phyloP scores from a whole-genome alignment of 2,797 vertebrate species.

The Choloepus didactylus region DNA sequence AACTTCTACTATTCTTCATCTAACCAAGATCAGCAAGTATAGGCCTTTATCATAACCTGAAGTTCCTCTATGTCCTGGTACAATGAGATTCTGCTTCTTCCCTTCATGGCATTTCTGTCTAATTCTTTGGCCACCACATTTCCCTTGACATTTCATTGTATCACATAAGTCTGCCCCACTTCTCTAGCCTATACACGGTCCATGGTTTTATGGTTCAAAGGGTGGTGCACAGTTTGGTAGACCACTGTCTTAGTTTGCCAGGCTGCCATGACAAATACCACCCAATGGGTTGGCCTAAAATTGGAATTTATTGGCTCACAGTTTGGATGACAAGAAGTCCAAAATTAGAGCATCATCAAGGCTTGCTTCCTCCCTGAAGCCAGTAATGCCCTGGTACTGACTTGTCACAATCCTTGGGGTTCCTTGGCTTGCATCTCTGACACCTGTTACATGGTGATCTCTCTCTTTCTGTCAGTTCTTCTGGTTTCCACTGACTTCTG shows the following conservation, averaged over 20 bases:
- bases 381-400: too few species aligned
- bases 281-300: too few species aligned
- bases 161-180: not conserved
- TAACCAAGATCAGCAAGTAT: not conserved
- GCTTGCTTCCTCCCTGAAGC: too few species aligned
- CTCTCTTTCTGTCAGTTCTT: too few species aligned
- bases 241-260: not conserved
- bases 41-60: not conserved
- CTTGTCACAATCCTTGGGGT: too few species aligned
- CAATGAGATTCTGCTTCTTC: constrained; percentile 34
- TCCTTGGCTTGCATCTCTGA: too few species aligned
- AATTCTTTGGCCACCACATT: not conserved
- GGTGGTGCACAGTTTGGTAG: not conserved
- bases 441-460: too few species aligned
- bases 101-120: not conserved
- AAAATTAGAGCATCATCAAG: too few species aligned
- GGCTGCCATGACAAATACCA: too few species aligned
- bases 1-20: not conserved
- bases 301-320: too few species aligned
- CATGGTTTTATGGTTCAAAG: not conserved
- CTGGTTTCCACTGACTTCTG: too few species aligned
- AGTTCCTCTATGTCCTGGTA: not conserved
- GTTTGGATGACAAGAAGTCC: too few species aligned
- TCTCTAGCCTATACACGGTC: not conserved
- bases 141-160: not conserved